A percentile compares a stretch with the other conserved stretches of the same genome.
Evolutionary conservation across 2,888 invertebrate species (phyloP).

Genomic region (Platycnemis pennipes): DNA sequence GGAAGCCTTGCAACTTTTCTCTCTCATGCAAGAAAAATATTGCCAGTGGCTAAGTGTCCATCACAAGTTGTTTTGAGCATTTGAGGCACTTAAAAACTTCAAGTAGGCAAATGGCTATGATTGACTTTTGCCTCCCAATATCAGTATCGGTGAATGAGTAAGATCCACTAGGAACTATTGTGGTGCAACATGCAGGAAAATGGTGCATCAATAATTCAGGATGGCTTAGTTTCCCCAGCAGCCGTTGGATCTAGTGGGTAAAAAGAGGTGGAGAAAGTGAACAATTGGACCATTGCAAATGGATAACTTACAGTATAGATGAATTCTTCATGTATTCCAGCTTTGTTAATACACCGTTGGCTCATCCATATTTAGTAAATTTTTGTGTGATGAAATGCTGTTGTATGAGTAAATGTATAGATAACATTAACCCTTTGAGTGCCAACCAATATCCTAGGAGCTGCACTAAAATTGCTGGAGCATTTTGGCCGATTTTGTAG

Average conservation of each 20-base stretch:
- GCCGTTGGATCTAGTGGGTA: conserved; percentile 21
- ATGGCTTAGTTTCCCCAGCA: conserved; percentile 35
- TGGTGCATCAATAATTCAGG: conserved; percentile 13
- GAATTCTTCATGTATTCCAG: not conserved
- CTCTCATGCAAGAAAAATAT: not conserved
- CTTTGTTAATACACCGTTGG: not conserved
- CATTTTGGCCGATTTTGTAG: too few relatives aligned
- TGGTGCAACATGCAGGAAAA: conserved; percentile 38
- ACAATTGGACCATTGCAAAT: not conserved
- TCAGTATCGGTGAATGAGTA: conserved; percentile 9
- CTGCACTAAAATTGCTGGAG: too few relatives aligned
- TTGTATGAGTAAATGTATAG: too few relatives aligned
- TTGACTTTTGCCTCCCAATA: conserved; percentile 25
- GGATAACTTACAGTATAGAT: not conserved
- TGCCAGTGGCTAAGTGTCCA: not conserved
- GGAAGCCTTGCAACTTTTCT: not conserved
- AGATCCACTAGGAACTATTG: conserved; percentile 28
- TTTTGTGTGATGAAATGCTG: too few relatives aligned
- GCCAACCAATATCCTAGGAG: too few relatives aligned
- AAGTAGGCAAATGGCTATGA: not conserved
- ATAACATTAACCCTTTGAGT: too few relatives aligned
- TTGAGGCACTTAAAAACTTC: not conserved
- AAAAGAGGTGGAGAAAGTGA: conserved; percentile 22
- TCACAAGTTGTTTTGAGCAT: not conserved
- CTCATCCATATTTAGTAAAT: not conserved